Base-by-base conservation (phyloP, 2,797 vertebrate genomes). In the Channa striata region DNA sequence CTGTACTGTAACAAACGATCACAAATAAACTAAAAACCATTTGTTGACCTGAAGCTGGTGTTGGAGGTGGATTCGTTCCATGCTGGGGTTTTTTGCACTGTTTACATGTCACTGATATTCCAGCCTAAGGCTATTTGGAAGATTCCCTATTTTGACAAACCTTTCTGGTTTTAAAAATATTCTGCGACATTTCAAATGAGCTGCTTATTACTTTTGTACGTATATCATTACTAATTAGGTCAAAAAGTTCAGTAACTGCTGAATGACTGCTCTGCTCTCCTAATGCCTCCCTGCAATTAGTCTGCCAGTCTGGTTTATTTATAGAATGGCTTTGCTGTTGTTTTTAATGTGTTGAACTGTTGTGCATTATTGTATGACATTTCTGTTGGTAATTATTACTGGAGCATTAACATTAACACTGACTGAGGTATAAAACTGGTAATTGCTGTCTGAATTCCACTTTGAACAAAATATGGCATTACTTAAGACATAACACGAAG, bases 61-160 rank as follows among this genome's bases (percentile, higher is more conserved):
- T 7, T 17, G 34, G 12, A 50, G 63, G n/a, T n/a, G n/a, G n/a
- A n/a, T n/a, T 19, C 14, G 11, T 11, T 8, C 11, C 3, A 46
- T 19, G 47, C 10, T 56, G 21, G 11, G 30, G 56, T 13, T 54
- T 59, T 20, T 17, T 39, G 34, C 48, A 30, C 4, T 34, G 2
- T 65, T 65, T 25, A 50, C 20, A 36, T 7, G 19, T 36, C 42
- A 44, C 23, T 61, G 13, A 49, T 60, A 44, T 20, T 59, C 19
- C 5, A 25, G 12, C 5, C 59, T 57, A 20, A 23, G n/a, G 37
- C 23, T 59, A 36, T 56, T 57, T 10, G 46, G 16, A 58, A 23
- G 42, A 58, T 11, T 49, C 34, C 43, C 12, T 5, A 20, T 4
- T 53, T 17, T 54, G 16, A 39, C 30, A 20, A 53, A 47, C 12